Conservation (phyloP, 35 echinoderm and acorn worm genomes). For the Ophioderma brevispina region DNA sequence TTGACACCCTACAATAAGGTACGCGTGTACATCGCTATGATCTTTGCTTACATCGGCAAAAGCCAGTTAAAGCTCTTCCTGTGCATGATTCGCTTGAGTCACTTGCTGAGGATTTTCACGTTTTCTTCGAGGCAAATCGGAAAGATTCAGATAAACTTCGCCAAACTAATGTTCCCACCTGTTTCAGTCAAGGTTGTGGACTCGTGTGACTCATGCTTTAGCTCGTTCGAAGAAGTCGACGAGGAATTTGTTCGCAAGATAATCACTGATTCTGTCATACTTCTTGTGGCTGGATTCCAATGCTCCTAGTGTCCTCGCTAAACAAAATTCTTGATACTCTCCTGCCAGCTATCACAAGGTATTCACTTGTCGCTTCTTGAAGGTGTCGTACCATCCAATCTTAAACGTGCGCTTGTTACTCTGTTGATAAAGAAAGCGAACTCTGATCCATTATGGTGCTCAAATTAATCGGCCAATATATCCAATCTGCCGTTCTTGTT, state of each 20-base stretch:
- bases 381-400: neutral
- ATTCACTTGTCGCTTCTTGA: neutral
- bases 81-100: too few relatives aligned
- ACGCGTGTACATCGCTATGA: too few relatives aligned
- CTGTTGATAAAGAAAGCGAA: conserved; percentile 16
- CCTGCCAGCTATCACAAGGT: neutral
- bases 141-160: neutral
- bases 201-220: neutral
- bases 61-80: conserved; percentile 3
- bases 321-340: neutral
- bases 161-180: neutral
- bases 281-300: neutral
- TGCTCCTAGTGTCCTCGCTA: neutral
- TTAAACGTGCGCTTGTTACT: neutral
- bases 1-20: too few relatives aligned
- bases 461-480: neutral
- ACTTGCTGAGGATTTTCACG: neutral
- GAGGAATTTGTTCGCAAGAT: conserved; percentile 1
- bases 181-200: neutral
- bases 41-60: neutral
- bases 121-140: neutral
- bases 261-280: neutral
- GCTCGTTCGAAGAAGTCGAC: neutral
- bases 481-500: conserved; percentile 55
- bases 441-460: neutral